Conservation (phyloP, 2,113 vertebrate species). For the Hyaena hyaena region DNA sequence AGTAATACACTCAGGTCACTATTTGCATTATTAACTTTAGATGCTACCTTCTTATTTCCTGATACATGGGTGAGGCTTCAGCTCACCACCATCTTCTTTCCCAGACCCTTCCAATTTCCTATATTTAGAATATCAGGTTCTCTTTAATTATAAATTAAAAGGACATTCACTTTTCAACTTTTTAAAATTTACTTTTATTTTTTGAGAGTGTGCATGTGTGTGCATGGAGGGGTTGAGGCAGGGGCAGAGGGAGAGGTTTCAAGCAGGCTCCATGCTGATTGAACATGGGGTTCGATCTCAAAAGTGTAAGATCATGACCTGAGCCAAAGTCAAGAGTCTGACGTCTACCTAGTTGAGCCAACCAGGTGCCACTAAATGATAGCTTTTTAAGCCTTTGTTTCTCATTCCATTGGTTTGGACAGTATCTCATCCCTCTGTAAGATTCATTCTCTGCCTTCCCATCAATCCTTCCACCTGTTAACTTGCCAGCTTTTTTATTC, state of each 20-base stretch:
- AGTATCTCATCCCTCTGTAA: background rate
- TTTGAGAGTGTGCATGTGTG: too few species aligned
- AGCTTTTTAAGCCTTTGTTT: background rate
- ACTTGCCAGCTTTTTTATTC: background rate
- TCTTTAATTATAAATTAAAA: background rate
- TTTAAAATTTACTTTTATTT: too few species aligned
- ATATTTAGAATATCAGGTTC: background rate
- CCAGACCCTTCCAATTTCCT: background rate
- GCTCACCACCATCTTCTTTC: background rate
- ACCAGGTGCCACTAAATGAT: too few species aligned
- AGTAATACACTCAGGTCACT: background rate
- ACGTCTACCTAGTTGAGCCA: too few species aligned
- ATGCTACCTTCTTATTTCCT: background rate
- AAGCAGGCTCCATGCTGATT: too few species aligned
- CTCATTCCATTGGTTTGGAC: constrained; percentile 3
- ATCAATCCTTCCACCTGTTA: background rate
- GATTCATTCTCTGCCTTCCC: background rate
- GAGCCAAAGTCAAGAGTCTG: too few species aligned
- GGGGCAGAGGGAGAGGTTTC: too few species aligned
- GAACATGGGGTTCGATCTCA: too few species aligned
- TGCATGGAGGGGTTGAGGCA: too few species aligned
- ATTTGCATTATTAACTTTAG: background rate
- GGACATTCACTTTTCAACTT: background rate
- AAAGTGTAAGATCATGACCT: too few species aligned
- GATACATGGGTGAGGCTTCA: background rate